Base-by-base conservation (phyloP, 37 sponge, comb jelly and placozoan genomes). In the Crambe crambe region DNA sequence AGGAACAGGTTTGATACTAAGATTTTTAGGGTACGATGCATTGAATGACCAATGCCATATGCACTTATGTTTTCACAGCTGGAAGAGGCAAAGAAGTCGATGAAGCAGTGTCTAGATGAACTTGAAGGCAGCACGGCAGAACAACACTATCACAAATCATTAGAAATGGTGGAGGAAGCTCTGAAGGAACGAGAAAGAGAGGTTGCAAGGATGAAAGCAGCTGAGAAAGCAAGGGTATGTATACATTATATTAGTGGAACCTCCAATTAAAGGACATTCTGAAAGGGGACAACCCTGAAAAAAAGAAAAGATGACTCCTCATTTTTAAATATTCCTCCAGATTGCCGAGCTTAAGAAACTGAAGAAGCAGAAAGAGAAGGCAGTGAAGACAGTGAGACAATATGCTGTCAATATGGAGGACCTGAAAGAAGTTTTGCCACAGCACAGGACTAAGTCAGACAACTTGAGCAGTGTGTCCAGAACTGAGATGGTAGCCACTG, bases 401-500 rank as follows among this genome's bases (percentile, higher is more conserved):
- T 23, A 70, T 18, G 43, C 23, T 1, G 42, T 40, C 27, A 70
- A 70, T 22, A 20, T 34, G 23, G 74, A 57, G 36, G 58, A 74
- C 74, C n/a, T 57, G 36, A 51, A 70, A 22, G 43, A 21, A 26
- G 43, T 42, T 42, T 8, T 70, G 71, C 75, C 75, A 34, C 37
- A 37, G 38, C 10, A 47, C n/a, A 80, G 63, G n/a, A n/a, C 39
- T 22, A 37, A 58, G 4, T 34, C 35, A 4, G 75, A 60, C 17
- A 51, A 21, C 20, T 42, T 80, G 30, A 30, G 44, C 23, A 62
- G 58, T 1, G 58, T 58, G 37, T 54, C 76, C 39, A 75, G 78
- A 56, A 39, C 68, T 12, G 80, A 93, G 38, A 9, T 93, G 74
- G 27, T 93, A 56, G 56, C 38, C 3, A 73, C 54, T 36, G 65